Evolutionary conservation across 2,113 vertebrate species (phyloP).

Genomic region (Spea bombifrons): DNA sequence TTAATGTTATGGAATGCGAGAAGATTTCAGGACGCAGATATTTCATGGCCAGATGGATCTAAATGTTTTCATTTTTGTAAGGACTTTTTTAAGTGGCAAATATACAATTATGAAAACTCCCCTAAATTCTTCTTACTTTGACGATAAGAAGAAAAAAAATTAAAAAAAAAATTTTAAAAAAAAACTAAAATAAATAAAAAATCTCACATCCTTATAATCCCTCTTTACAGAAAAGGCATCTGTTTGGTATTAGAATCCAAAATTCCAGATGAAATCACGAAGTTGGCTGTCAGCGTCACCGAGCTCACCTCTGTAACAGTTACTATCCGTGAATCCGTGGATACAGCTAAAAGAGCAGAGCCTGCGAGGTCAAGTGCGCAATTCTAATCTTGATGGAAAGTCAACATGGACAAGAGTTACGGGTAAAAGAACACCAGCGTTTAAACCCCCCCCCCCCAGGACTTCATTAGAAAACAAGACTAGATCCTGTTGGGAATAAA

Average conservation of each 20-base stretch:
- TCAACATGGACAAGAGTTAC: background rate
- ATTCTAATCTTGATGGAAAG: conserved; percentile 20
- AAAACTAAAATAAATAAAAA: background rate
- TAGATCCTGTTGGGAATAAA: conserved; percentile 9
- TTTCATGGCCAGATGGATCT: background rate
- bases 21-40: background rate
- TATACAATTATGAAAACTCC: too few species aligned
- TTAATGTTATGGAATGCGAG: background rate
- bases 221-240: background rate
- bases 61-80: background rate
- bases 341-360: background rate
- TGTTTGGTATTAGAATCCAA: conserved; percentile 14
- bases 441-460: background rate
- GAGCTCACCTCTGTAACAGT: background rate
- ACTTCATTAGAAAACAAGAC: conserved; percentile 3
- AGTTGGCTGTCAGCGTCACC: background rate
- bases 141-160: too few species aligned
- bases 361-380: conserved; percentile 18
- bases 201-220: background rate
- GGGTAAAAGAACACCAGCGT: background rate
- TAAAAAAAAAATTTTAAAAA: background rate
- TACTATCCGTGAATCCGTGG: background rate
- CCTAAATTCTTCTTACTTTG: too few species aligned
- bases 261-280: background rate
- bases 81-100: background rate